phyloP scores from a whole-genome alignment of 2,113 vertebrate species.

The Otus sunia region DNA sequence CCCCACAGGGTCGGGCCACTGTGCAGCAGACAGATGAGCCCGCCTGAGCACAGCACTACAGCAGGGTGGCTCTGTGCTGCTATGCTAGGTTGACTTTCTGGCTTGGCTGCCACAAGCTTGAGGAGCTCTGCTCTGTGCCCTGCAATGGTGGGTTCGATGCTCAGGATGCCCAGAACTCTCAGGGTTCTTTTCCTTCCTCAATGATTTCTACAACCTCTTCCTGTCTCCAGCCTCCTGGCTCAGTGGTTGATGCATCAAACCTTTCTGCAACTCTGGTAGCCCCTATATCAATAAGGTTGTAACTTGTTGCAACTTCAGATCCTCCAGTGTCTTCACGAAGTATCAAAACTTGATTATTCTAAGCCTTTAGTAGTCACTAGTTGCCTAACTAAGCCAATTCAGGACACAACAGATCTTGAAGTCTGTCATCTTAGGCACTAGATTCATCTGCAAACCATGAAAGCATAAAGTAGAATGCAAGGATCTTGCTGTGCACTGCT shows the following conservation, averaged over 20 bases:
- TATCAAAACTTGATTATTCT: neutral
- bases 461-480: neutral
- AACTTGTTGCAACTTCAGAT: neutral
- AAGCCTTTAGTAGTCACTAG: neutral
- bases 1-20: accelerated
- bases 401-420: neutral
- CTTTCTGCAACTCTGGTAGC: neutral
- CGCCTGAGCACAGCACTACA: neutral
- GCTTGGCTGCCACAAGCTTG: neutral
- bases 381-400: neutral
- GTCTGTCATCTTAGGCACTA: neutral
- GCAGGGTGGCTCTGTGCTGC: neutral
- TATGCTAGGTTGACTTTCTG: neutral
- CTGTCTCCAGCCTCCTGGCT: neutral
- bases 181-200: neutral
- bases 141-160: neutral
- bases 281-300: neutral
- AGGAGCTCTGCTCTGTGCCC: neutral
- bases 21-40: neutral
- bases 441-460: neutral
- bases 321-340: neutral
- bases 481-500: neutral
- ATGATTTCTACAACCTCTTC: neutral
- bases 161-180: neutral
- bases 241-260: neutral